Evolutionary conservation across 2,113 vertebrate genomes (phyloP).

Genomic region (Sturnira hondurensis): DNA sequence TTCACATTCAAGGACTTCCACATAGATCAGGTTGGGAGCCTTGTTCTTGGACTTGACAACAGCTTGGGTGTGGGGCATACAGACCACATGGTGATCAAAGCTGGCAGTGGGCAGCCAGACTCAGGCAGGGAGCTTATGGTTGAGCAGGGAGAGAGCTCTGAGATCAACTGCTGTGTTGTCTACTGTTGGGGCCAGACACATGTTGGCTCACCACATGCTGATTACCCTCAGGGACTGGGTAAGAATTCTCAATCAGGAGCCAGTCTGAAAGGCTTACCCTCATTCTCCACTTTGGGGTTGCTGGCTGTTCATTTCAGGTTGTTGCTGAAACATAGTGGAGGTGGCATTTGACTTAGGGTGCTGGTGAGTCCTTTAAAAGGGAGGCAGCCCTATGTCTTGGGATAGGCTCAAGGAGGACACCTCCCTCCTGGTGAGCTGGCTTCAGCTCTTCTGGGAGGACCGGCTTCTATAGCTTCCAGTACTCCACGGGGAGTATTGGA

Average conservation of each 20-base stretch:
- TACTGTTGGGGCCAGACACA: conserved; percentile 86
- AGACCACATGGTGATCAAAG: conserved; percentile 92
- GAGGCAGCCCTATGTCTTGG: conserved; percentile 85
- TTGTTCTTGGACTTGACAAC: conserved; percentile 98
- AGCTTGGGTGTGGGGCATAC: conserved; percentile 93
- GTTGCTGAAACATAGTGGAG: conserved; percentile 91
- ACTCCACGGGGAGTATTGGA: conserved; percentile 87
- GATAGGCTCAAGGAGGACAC: conserved; percentile 70
- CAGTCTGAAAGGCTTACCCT: conserved; percentile 92
- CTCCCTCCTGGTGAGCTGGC: conserved; percentile 84
- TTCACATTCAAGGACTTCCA: conserved; percentile 96
- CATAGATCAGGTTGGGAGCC: conserved; percentile 95
- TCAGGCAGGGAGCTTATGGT: conserved; percentile 96
- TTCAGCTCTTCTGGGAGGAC: conserved; percentile 96
- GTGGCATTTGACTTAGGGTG: conserved; percentile 96
- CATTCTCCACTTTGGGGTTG: conserved; percentile 96
- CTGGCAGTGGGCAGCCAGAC: conserved; percentile 93
- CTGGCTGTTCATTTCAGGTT: conserved; percentile 95
- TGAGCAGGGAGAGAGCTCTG: conserved; percentile 95
- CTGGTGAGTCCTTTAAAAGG: conserved; percentile 95
- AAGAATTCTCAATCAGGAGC: conserved; percentile 94
- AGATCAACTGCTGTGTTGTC: conserved; percentile 93
- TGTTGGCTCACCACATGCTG: conserved; percentile 88
- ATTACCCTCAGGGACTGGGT: conserved; percentile 95
- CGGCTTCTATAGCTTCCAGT: conserved; percentile 91